Conservation (phyloP, 1,140 invertebrate species). For the Gyrodactylus bullatarudis region DNA sequence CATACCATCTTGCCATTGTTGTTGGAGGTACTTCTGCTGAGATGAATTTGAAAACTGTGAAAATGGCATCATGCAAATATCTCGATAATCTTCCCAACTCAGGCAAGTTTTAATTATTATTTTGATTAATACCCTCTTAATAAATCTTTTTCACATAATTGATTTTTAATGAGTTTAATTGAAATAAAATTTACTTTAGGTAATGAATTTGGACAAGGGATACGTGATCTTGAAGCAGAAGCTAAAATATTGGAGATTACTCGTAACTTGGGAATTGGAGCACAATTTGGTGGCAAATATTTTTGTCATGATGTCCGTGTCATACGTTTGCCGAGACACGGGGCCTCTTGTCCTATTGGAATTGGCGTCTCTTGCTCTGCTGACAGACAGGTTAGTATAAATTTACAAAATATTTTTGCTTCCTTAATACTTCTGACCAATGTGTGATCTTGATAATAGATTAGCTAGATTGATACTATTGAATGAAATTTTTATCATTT, state of each 20-base stretch:
- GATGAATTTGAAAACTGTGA: conserved; percentile 19
- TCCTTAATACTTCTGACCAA: too few species aligned
- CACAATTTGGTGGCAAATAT: conserved; percentile 22
- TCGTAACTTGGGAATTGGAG: conserved; percentile 17
- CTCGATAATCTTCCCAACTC: conserved; percentile 16
- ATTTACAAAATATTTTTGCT: conserved; percentile 7
- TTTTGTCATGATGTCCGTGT: conserved; percentile 22
- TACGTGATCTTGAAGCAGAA: conserved; percentile 17
- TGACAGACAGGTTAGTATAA: conserved; percentile 15
- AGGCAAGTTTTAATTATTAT: conserved; percentile 7
- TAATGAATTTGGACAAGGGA: conserved; percentile 19
- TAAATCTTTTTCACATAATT: too few species aligned
- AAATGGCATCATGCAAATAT: conserved; percentile 18
- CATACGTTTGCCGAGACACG: conserved; percentile 18
- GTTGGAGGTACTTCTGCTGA: conserved; percentile 20
- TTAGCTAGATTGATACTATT: too few species aligned
- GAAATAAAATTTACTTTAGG: conserved; percentile 10
- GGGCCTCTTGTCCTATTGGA: conserved; percentile 19
- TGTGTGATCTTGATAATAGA: too few species aligned
- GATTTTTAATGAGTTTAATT: not conserved
- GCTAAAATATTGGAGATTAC: conserved; percentile 16
- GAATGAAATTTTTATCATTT: too few species aligned
- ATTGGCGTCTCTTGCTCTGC: conserved; percentile 21
- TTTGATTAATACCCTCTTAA: not conserved
- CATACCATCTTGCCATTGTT: conserved; percentile 20